Evolutionary conservation across 2,113 vertebrate species (phyloP).

Genomic region (Bubo bubo): DNA sequence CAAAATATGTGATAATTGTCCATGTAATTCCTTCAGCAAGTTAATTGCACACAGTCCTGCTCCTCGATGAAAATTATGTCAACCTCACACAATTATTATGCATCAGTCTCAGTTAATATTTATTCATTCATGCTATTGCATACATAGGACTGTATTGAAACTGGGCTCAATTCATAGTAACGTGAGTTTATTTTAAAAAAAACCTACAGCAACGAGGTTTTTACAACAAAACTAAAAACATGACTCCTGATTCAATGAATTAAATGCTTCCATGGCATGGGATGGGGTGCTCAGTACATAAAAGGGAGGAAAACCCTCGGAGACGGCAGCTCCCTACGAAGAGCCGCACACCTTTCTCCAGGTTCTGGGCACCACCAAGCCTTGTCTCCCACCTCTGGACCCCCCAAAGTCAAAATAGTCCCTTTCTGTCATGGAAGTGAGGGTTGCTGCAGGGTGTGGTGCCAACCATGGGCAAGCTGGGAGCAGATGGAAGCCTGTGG

Average conservation of each 20-base stretch:
- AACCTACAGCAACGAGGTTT: not conserved
- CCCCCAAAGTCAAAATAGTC: not conserved
- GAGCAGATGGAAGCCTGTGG: not conserved
- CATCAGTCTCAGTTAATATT: not conserved
- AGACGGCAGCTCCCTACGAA: not conserved
- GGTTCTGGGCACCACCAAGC: not conserved
- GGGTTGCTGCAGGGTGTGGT: not conserved
- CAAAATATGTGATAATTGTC: constrained; percentile 64
- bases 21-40: constrained; percentile 64
- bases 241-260: not conserved
- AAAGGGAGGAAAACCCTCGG: not conserved
- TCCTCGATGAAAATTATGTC: constrained; percentile 53
- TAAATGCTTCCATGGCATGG: rapidly evolving
- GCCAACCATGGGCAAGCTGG: not conserved
- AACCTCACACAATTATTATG: constrained; percentile 37
- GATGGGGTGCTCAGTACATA: not conserved
- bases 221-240: not conserved
- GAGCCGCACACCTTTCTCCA: not conserved
- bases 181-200: not conserved
- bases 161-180: not conserved
- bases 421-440: not conserved
- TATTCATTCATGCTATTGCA: not conserved
- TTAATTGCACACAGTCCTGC: constrained; percentile 59
- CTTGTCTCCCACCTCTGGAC: not conserved
- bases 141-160: not conserved